A percentile compares a stretch with the other conserved stretches of the same genome.
These are phyloP conservation scores for Aegithalos caudatus DNA, from an alignment of 2,113 vertebrate genomes.

Conservation along the genomic window DNA sequence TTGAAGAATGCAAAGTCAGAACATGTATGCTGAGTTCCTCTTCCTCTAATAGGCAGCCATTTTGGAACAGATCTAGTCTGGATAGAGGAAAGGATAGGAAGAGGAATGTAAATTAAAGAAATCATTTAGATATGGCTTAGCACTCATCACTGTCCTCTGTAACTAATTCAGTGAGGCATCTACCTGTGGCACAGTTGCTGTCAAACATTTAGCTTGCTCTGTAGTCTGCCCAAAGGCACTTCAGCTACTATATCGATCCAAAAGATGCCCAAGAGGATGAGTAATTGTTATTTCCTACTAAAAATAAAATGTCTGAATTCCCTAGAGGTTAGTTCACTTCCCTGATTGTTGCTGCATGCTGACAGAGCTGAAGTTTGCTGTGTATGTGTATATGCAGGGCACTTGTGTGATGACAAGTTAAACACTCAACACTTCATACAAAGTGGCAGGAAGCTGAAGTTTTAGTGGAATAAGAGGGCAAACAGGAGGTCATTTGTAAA, in stretches of 20 bases:
- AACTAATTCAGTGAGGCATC: not conserved
- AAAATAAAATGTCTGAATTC: not conserved
- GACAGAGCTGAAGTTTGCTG: not conserved
- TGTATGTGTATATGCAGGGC: not conserved
- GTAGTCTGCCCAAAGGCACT: not conserved
- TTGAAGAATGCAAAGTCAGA: not conserved
- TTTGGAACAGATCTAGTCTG: not conserved
- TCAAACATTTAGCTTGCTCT: not conserved
- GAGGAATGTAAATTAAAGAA: not conserved
- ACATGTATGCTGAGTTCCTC: fast-evolving
- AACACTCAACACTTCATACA: not conserved
- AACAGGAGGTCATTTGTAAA: not conserved
- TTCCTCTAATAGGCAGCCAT: not conserved
- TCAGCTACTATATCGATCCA: not conserved
- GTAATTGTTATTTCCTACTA: not conserved
- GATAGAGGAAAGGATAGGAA: not conserved
- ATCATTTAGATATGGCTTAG: not conserved
- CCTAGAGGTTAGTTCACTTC: not conserved
- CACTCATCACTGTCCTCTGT: not conserved
- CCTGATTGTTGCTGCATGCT: not conserved
- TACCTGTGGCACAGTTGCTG: not conserved
- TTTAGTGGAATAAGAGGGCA: not conserved
- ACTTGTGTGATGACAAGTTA: not conserved
- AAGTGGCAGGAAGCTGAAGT: not conserved
- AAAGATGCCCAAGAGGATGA: not conserved